Evolutionary conservation across 2,797 vertebrate genomes (phyloP).

Genomic region (Leptoclinus maculatus): DNA sequence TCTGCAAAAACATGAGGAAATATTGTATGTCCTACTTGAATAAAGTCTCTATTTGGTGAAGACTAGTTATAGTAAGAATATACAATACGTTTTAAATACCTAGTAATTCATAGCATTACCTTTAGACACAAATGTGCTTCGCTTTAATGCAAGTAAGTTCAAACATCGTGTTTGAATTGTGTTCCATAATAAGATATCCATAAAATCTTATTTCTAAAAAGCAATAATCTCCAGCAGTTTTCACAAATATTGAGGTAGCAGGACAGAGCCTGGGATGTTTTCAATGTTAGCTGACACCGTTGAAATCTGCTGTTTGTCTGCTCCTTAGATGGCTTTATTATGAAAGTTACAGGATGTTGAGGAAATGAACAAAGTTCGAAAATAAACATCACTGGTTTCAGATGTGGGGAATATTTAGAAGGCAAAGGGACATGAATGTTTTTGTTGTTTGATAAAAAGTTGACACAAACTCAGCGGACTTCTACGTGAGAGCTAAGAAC

Average conservation of each 20-base stretch:
- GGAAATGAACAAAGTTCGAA: constrained; percentile 57
- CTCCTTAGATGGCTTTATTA: constrained; percentile 26
- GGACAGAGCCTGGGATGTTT: constrained; percentile 32
- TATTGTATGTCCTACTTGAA: not conserved
- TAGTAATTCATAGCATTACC: not conserved
- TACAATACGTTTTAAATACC: not conserved
- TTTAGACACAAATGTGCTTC: not conserved
- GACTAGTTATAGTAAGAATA: not conserved
- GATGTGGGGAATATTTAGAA: constrained; percentile 64
- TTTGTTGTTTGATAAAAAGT: constrained; percentile 59
- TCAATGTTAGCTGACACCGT: constrained; percentile 29
- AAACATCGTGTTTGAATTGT: constrained; percentile 3
- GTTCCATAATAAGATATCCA: constrained; percentile 7
- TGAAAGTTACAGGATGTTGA: constrained; percentile 36
- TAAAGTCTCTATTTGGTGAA: not conserved
- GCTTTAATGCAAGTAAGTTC: not conserved
- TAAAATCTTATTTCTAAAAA: not conserved
- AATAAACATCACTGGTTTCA: constrained; percentile 72
- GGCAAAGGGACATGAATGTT: constrained; percentile 34
- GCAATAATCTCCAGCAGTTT: constrained; percentile 1
- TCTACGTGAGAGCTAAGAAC: constrained; percentile 47
- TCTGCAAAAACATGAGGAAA: not conserved
- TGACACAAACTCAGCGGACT: constrained; percentile 25
- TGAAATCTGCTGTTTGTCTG: constrained; percentile 35
- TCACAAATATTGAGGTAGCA: constrained; percentile 17